Conservation (phyloP, 2,888 invertebrate species). For the Alcis repandata region DNA sequence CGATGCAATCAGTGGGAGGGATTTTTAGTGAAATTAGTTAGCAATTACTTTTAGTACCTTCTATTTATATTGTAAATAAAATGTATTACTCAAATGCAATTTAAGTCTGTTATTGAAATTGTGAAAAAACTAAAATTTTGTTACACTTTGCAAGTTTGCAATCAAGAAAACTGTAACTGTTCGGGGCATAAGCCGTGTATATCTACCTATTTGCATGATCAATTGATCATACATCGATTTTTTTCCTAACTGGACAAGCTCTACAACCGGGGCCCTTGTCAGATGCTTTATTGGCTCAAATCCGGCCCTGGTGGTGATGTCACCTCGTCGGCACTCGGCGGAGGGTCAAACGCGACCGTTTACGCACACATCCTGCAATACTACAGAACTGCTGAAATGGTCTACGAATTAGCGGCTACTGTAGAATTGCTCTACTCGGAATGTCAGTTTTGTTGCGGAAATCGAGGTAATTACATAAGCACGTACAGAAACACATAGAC, state of each 20-base stretch:
- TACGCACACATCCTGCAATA: conserved; percentile 44
- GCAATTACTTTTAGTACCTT: no score
- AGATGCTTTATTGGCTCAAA: neutral
- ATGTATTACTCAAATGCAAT: no score
- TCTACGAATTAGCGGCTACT: conserved; percentile 7
- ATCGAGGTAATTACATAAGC: neutral
- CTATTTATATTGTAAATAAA: no score
- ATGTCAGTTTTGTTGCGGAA: conserved; percentile 1
- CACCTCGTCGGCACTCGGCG: conserved; percentile 54
- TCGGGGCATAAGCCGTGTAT: no score
- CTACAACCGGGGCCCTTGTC: conserved; percentile 1
- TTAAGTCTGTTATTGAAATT: no score
- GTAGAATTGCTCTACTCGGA: no score
- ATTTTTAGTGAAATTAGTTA: no score
- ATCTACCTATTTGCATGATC: no score
- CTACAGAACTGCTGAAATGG: conserved; percentile 20
- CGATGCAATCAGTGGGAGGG: no score
- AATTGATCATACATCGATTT: neutral
- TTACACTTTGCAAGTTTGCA: no score
- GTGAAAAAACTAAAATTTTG: no score
- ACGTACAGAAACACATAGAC: neutral
- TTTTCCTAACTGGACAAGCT: neutral
- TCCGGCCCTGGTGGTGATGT: conserved; percentile 48
- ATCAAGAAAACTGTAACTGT: no score
- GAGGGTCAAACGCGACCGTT: conserved; percentile 43